phyloP scores from a whole-genome alignment of 2,113 vertebrate genomes.

The Romanogobio albipinnatus region DNA sequence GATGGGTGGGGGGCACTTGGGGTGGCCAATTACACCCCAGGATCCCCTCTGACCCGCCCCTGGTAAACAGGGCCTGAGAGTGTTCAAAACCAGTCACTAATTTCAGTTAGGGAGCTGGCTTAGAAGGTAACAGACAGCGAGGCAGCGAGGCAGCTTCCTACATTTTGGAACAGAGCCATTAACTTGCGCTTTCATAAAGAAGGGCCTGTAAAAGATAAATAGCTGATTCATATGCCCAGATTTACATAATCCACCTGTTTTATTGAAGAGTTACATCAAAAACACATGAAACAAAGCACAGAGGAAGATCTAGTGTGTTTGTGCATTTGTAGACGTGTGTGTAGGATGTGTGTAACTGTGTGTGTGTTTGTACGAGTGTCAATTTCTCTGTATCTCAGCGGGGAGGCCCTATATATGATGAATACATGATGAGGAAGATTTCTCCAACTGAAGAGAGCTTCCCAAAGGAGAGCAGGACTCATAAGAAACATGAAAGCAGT shows the following conservation, averaged over 20 bases:
- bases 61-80: too few species aligned
- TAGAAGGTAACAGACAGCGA: neutral
- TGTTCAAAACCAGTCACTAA: neutral
- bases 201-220: neutral
- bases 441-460: slow-evolving; percentile 16
- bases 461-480: slow-evolving; percentile 17
- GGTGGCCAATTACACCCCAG: too few species aligned
- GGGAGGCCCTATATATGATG: slow-evolving; percentile 36
- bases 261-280: slow-evolving; percentile 16
- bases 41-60: too few species aligned
- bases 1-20: too few species aligned
- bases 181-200: neutral
- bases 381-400: slow-evolving; percentile 13
- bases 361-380: slow-evolving; percentile 19
- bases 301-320: neutral
- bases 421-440: slow-evolving; percentile 36
- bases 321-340: neutral
- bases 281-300: neutral
- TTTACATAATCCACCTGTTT: slow-evolving; percentile 37
- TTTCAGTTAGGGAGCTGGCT: neutral
- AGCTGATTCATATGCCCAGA: slow-evolving; percentile 3
- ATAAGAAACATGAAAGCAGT: slow-evolving; percentile 28
- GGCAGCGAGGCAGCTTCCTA: neutral
- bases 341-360: neutral
- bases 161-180: neutral